Evolutionary conservation across 2,113 vertebrate species (phyloP).

Genomic region (Hippopotamus amphibius): DNA sequence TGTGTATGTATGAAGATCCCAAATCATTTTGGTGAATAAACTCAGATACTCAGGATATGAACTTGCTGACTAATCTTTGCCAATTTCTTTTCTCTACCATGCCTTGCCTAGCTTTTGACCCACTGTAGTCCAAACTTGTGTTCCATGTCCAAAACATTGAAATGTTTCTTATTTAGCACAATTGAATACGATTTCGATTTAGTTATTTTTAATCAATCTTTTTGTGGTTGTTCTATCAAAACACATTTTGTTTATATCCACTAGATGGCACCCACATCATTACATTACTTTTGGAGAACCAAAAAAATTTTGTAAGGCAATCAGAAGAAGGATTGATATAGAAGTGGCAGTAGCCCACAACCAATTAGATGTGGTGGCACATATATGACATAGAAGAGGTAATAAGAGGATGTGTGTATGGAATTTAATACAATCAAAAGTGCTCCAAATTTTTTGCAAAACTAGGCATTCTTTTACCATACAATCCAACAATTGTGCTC

Average conservation of each 20-base stretch:
- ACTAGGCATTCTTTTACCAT: background rate
- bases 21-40: background rate
- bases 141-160: background rate
- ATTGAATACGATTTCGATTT: background rate
- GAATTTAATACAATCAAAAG: background rate
- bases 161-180: background rate
- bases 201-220: background rate
- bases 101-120: too few relatives aligned
- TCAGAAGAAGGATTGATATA: background rate
- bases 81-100: background rate
- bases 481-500: background rate
- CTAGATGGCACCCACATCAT: background rate
- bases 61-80: background rate
- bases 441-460: background rate
- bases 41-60: background rate
- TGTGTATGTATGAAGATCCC: background rate
- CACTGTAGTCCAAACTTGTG: background rate
- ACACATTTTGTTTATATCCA: background rate
- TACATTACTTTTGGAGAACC: background rate
- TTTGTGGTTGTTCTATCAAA: background rate
- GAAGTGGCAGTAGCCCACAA: background rate
- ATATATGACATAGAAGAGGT: background rate
- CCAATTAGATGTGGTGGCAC: background rate
- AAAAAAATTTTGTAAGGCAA: background rate
- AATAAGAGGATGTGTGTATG: fast-evolving